Base-by-base conservation (phyloP, 2,113 vertebrate genomes). In the Megaceryle torquata region DNA sequence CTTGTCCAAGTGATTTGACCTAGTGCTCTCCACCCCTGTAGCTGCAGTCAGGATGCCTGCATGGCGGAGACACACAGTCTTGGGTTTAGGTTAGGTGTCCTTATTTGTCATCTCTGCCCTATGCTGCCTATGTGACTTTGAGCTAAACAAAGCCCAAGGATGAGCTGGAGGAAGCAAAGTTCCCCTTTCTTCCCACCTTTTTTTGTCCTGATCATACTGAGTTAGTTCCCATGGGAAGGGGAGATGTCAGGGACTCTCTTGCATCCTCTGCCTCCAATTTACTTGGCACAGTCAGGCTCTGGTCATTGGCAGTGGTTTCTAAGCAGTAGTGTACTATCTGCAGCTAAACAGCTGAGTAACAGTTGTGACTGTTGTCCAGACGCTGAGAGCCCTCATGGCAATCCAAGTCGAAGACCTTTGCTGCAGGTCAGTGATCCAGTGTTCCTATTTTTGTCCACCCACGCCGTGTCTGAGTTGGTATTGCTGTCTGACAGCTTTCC, bases 271-370 rank as follows among this genome's bases (percentile, higher is more conserved):
- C 65, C 35, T 64, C 20, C 26, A 10, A 64, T 92, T 67, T 25
- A 57, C 44, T 79, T 94, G 95, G 84, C 89, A 60, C 16, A 4
- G 65, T 29, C 37, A 25, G 68, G 17, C 69, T 39, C 39, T 79
- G 89, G 88, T 56, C 93, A 82, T 46, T 78, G 81, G 91, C 89
- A 89, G 77, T 65, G 89, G 57, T 84, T 93, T 89, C 65, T 15
- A 26, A 64, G 76, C 39, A n/a, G 39, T 68, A 43, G 68, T 41
- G 91, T 91, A 67, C 31, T 89, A 91, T 82, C 92, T 95, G 67
- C 82, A 88, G 90, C 91, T 76, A 72, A 96, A 94, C 91, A 95
- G 96, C 94, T 95, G 96, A 87, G 81, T 96, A 96, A 95, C 93
- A 95, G 91, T 96, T 95, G 86, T 95, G 94, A 95, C 82, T 13